phyloP scores from a whole-genome alignment of 1,140 invertebrate species.

The Listronotus bonariensis region DNA sequence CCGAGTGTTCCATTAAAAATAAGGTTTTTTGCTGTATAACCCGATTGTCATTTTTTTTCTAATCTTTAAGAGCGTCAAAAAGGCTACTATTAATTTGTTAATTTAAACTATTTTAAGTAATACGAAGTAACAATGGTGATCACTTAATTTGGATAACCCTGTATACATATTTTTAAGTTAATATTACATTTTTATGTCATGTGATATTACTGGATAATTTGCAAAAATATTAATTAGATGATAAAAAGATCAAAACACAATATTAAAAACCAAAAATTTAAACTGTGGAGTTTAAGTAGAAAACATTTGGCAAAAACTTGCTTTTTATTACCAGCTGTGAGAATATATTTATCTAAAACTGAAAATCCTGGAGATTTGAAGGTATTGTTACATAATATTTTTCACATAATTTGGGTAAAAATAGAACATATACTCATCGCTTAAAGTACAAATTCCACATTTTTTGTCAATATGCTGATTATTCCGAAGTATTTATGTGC shows the following conservation, averaged over 20 bases:
- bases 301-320: conserved; percentile 34
- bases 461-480: neutral
- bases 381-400: conserved; percentile 36
- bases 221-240: too few relatives aligned
- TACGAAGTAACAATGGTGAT: too few relatives aligned
- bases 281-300: conserved; percentile 7
- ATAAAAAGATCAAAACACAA: neutral
- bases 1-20: too few relatives aligned
- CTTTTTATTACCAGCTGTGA: conserved; percentile 37
- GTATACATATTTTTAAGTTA: too few relatives aligned
- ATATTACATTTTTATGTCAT: too few relatives aligned
- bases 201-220: too few relatives aligned
- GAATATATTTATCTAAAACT: conserved; percentile 33
- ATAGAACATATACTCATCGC: conserved; percentile 21
- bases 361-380: conserved; percentile 25
- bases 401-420: conserved; percentile 29
- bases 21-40: too few relatives aligned
- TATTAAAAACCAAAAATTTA: neutral
- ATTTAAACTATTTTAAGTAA: too few relatives aligned
- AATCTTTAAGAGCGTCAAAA: too few relatives aligned
- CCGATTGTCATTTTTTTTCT: too few relatives aligned
- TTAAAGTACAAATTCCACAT: neutral
- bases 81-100: too few relatives aligned
- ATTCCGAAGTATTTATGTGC: neutral
- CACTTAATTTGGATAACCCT: too few relatives aligned